Base-by-base conservation (phyloP, 2,113 vertebrate species). In the Deroptyus accipitrinus region DNA sequence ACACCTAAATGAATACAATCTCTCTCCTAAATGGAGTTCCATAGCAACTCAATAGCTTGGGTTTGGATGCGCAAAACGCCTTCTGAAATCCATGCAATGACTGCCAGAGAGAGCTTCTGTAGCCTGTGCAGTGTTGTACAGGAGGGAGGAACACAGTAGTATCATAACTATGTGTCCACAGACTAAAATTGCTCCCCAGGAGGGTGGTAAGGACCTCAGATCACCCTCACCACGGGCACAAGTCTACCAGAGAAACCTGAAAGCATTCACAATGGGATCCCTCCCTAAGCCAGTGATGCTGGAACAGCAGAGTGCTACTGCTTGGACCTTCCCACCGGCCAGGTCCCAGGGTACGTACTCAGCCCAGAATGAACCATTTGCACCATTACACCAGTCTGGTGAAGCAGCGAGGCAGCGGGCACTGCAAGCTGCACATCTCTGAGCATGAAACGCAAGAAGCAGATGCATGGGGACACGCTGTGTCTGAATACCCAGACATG, bases 381-480 rank as follows among this genome's bases (percentile, higher is more conserved):
- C 59, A 22, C 44, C 11, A 13, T 24, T 31, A 27, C 46, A 62
- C 6, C 23, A 35, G 20, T 7, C 11, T 46, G 15, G 13, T 44
- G 59, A 46, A 92, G 35, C 54, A 74, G 17, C 8, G 77, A 44
- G 41, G 44, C 44, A 74, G 49, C 0, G 7, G 22, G 51, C 17
- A 19, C 82, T 64, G 55, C 41, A 63, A 74, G 63, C 42, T 52
- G 27, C 59, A 48, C 27, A 11, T 35, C 33, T 76, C 8, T 4
- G 13, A 80, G 67, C 25, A 19, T 3, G 8, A 63, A 42, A 1
- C 1, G 0, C 41, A 72, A 39, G 37, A 15, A 61, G 12, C 17
- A 55, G 83, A 51, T 41, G 16, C 35, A 25, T 0, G 0, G 61
- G 62, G 42, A 79, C 37, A 39, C 0, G 0, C 18, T 25, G 15